Evolutionary conservation across 2,888 invertebrate species (phyloP).

Genomic region (Drosophila greeni): DNA sequence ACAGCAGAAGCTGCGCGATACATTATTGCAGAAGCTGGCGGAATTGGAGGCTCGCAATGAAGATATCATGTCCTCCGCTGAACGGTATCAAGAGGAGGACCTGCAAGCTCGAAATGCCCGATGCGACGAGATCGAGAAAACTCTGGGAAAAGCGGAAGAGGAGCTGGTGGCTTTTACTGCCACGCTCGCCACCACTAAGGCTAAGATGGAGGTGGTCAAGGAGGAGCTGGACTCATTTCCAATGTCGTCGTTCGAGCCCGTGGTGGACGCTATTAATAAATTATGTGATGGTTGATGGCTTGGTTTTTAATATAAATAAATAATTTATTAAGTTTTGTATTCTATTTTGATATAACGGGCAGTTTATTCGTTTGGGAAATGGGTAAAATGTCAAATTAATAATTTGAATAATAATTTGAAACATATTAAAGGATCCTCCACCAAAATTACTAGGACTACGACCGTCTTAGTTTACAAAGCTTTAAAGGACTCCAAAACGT

Average conservation of each 20-base stretch:
- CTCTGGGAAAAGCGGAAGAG: conserved; percentile 22
- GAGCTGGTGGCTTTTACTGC: conserved; percentile 24
- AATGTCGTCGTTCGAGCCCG: conserved; percentile 16
- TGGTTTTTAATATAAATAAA: not conserved
- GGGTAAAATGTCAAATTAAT: too few relatives aligned
- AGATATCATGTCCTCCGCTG: conserved; percentile 47
- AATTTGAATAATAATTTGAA: too few relatives aligned
- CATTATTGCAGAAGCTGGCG: not conserved
- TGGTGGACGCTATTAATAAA: conserved; percentile 10
- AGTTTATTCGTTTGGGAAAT: too few relatives aligned
- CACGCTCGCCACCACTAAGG: not conserved
- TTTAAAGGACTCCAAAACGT: too few relatives aligned
- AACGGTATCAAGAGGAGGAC: conserved; percentile 43
- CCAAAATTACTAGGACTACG: too few relatives aligned
- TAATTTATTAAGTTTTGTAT: not conserved
- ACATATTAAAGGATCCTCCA: too few relatives aligned
- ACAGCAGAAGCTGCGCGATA: conserved; percentile 9
- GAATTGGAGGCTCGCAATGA: conserved; percentile 40
- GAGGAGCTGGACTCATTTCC: conserved; percentile 7
- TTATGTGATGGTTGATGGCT: not conserved
- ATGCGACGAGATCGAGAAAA: conserved; percentile 17
- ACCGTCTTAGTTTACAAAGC: too few relatives aligned
- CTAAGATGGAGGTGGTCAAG: conserved; percentile 15
- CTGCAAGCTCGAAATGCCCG: conserved; percentile 7
- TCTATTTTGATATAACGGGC: not conserved